phyloP scores from a whole-genome alignment of 2,113 vertebrate genomes.

The Maccullochella peelii region DNA sequence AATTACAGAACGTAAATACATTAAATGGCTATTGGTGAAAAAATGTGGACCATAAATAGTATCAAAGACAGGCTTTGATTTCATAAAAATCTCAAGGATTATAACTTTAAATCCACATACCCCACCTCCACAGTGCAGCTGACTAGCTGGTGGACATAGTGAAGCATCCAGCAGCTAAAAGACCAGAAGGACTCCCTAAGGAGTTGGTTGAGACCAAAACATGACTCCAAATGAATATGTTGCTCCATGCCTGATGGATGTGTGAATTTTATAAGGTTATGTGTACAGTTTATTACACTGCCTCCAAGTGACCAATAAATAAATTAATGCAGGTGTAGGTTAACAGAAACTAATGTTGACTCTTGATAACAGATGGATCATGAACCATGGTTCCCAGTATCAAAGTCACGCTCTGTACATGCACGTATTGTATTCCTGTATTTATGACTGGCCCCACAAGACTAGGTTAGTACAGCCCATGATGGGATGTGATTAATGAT shows the following conservation, averaged over 20 bases:
- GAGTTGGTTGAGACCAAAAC: background rate
- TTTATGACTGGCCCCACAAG: no score
- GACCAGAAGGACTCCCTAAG: background rate
- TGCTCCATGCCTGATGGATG: background rate
- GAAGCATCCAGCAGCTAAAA: background rate
- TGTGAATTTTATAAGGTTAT: no score
- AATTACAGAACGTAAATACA: background rate
- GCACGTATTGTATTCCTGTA: no score
- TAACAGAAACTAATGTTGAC: no score
- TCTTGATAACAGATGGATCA: no score
- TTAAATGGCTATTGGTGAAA: background rate
- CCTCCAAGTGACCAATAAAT: no score
- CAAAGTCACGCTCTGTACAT: no score
- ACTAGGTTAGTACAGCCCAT: no score
- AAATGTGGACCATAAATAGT: background rate
- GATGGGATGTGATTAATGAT: no score
- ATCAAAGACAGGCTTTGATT: background rate
- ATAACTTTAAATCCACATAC: background rate
- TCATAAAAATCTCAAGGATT: background rate
- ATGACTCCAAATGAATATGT: background rate
- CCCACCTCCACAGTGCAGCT: background rate
- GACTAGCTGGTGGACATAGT: background rate
- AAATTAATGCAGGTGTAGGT: no score
- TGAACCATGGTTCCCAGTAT: no score
- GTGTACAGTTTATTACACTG: no score